These are phyloP conservation scores for Agapornis roseicollis DNA, from an alignment of 2,113 vertebrate genomes.

Conservation along the genomic window DNA sequence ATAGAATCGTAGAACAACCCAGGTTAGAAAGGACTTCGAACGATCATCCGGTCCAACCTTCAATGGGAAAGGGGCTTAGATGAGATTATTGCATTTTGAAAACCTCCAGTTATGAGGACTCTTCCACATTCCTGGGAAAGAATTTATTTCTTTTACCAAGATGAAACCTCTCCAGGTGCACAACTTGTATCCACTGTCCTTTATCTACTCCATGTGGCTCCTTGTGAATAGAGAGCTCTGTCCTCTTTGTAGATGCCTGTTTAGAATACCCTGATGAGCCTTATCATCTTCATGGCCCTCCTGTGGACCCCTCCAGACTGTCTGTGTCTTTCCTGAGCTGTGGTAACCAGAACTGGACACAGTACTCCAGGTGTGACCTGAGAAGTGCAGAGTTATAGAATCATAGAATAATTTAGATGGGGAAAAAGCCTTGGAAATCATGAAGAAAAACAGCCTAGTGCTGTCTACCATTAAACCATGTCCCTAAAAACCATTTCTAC, in stretches of 20 bases:
- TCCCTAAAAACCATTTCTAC: background rate
- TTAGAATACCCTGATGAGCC: background rate
- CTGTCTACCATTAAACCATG: background rate
- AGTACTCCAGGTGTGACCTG: background rate
- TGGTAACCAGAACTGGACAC: background rate
- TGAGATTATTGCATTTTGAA: background rate
- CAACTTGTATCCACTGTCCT: background rate
- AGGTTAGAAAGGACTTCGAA: background rate
- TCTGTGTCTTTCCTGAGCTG: background rate
- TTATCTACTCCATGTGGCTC: background rate
- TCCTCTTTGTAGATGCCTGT: background rate
- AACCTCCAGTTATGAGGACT: background rate
- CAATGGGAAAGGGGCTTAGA: background rate
- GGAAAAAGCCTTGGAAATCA: background rate
- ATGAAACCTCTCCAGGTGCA: background rate
- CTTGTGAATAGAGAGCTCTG: background rate
- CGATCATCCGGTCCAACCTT: background rate
- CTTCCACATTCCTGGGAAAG: background rate
- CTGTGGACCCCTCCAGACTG: background rate
- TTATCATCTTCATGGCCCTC: background rate
- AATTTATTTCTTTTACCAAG: background rate
- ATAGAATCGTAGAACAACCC: background rate
- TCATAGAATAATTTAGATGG: background rate
- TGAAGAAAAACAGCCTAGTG: background rate
- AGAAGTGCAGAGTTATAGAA: background rate